Evolutionary conservation across 2,113 vertebrate genomes (phyloP).

Genomic region (Columba livia): DNA sequence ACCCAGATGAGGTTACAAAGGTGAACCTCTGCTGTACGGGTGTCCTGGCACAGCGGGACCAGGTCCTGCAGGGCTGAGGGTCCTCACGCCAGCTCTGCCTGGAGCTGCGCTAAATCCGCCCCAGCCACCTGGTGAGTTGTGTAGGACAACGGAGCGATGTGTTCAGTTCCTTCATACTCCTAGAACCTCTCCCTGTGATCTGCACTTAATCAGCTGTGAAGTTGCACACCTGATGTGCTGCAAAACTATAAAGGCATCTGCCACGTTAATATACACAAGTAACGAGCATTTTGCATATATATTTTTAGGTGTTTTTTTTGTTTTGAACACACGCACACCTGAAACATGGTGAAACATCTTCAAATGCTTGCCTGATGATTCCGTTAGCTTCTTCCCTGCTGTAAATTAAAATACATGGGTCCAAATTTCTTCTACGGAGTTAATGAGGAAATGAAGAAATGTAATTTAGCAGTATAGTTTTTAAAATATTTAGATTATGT

Average conservation of each 20-base stretch:
- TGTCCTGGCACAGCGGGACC: not conserved
- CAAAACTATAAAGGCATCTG: not conserved
- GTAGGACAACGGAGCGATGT: not conserved
- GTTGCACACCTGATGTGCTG: not conserved
- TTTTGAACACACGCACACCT: not conserved
- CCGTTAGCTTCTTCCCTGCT: not conserved
- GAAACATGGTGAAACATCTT: not conserved
- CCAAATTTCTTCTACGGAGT: not conserved
- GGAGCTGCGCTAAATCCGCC: not conserved
- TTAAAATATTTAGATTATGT: not conserved
- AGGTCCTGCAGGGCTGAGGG: not conserved
- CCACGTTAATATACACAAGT: not conserved
- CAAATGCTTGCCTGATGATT: not conserved
- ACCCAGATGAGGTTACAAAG: not conserved
- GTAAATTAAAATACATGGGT: not conserved
- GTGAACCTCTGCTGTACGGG: not conserved
- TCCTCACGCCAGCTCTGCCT: not conserved
- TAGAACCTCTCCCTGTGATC: not conserved
- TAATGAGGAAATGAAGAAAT: not conserved
- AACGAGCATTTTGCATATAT: not conserved
- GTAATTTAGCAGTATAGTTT: not conserved
- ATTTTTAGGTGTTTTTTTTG: not conserved
- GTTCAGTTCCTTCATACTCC: not conserved
- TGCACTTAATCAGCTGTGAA: not conserved
- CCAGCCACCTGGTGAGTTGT: accelerated